These are phyloP conservation scores for Drosophila baimaii DNA, from an alignment of 1,140 invertebrate species.

Conservation along the genomic window DNA sequence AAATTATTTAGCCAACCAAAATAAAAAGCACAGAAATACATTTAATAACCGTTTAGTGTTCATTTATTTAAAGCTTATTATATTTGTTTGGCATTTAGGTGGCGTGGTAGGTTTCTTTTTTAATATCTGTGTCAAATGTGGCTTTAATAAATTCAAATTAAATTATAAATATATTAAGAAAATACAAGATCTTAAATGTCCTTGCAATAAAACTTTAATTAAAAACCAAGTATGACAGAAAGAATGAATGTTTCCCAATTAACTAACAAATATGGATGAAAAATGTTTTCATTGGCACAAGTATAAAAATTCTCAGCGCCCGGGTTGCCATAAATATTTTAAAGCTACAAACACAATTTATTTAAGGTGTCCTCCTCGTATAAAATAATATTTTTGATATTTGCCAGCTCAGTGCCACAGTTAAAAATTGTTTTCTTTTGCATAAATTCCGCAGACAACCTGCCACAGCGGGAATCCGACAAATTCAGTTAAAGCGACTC, in stretches of 20 bases:
- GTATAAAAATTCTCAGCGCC: too few relatives aligned
- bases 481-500: slow-evolving; percentile 40
- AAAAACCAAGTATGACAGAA: background rate
- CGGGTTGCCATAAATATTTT: background rate
- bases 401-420: background rate
- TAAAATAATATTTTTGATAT: background rate
- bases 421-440: slow-evolving; percentile 25
- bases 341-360: background rate
- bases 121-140: background rate
- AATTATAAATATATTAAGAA: background rate
- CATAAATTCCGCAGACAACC: slow-evolving; percentile 28
- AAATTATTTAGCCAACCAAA: accelerated
- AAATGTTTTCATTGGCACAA: background rate
- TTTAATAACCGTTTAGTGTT: background rate
- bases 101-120: background rate
- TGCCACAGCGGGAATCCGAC: slow-evolving; percentile 22
- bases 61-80: background rate
- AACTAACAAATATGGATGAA: background rate
- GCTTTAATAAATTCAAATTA: background rate
- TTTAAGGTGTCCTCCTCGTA: background rate
- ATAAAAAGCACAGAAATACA: background rate
- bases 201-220: background rate
- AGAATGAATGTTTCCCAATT: background rate
- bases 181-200: too few relatives aligned
- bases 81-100: background rate